Evolutionary conservation across 2,888 invertebrate species (phyloP).

Genomic region (Cheilosia soror): DNA sequence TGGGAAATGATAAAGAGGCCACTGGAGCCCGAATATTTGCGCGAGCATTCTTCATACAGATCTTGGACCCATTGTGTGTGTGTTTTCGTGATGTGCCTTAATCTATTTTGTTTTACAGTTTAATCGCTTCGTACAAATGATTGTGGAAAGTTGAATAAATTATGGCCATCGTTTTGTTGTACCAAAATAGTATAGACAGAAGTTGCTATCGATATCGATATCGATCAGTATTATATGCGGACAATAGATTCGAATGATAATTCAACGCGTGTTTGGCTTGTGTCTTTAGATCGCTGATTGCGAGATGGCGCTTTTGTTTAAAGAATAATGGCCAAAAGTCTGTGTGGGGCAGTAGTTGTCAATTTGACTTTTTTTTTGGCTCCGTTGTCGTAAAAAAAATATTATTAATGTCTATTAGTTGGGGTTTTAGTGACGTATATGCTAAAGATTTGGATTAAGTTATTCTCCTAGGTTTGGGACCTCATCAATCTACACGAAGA

Average conservation of each 20-base stretch:
- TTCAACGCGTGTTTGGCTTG: background rate
- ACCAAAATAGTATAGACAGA: slow-evolving; percentile 30
- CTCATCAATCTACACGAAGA: no score
- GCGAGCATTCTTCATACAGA: slow-evolving; percentile 41
- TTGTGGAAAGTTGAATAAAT: slow-evolving; percentile 29
- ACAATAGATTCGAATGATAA: background rate
- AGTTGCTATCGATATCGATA: slow-evolving; percentile 5
- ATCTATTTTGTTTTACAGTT: slow-evolving; percentile 41
- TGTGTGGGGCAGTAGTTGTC: no score
- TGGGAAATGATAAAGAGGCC: slow-evolving; percentile 14
- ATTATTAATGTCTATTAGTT: no score
- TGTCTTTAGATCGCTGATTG: no score
- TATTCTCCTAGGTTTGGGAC: no score
- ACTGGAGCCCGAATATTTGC: slow-evolving; percentile 46
- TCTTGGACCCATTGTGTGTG: background rate
- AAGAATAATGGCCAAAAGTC: no score
- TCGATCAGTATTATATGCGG: background rate
- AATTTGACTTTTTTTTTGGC: no score
- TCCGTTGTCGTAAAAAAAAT: no score
- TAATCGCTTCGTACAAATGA: slow-evolving; percentile 11
- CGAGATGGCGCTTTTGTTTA: no score
- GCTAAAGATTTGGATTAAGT: no score
- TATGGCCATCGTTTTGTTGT: background rate
- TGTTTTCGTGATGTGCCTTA: background rate
- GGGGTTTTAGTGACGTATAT: no score